These are phyloP conservation scores for Pogonocichla stellata DNA, from an alignment of 2,113 vertebrate species.

Conservation along the genomic window DNA sequence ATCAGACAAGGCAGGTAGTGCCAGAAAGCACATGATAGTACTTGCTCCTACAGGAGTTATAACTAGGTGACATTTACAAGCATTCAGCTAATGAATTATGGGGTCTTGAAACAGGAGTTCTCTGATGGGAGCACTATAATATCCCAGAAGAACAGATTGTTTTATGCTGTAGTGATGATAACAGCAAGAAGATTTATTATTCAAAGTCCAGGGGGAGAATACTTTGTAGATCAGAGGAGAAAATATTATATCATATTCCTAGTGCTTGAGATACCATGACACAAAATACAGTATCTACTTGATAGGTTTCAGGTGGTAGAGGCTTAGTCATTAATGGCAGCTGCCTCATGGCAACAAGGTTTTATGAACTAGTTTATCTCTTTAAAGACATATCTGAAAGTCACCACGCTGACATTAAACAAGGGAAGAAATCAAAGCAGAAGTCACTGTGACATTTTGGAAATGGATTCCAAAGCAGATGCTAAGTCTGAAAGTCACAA, in stretches of 20 bases:
- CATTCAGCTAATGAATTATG: constrained; percentile 36
- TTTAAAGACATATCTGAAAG: not conserved
- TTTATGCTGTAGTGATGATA: not conserved
- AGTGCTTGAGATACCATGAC: not conserved
- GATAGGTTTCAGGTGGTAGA: not conserved
- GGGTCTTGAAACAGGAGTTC: constrained; percentile 11
- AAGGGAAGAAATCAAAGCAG: constrained; percentile 13
- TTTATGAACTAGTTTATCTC: not conserved
- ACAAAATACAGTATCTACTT: not conserved
- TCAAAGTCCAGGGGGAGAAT: not conserved
- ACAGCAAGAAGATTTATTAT: constrained; percentile 24
- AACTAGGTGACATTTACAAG: constrained; percentile 38
- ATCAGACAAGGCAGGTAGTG: not conserved
- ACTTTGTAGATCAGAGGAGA: not conserved
- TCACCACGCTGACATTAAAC: not conserved
- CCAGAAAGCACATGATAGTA: not conserved
- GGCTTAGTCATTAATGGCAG: not conserved
- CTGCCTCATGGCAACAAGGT: not conserved
- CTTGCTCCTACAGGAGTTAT: constrained; percentile 16
- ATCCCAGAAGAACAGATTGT: constrained; percentile 8
- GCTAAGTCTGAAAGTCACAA: constrained; percentile 15
- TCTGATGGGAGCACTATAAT: not conserved
- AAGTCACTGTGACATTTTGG: constrained; percentile 14
- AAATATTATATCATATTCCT: not conserved
- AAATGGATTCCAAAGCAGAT: constrained; percentile 1